Percentiles rank a stretch among this genome's conserved stretches.
Conservation (phyloP, 2,797 vertebrate genomes). For the Cercopithecus neglectus region DNA sequence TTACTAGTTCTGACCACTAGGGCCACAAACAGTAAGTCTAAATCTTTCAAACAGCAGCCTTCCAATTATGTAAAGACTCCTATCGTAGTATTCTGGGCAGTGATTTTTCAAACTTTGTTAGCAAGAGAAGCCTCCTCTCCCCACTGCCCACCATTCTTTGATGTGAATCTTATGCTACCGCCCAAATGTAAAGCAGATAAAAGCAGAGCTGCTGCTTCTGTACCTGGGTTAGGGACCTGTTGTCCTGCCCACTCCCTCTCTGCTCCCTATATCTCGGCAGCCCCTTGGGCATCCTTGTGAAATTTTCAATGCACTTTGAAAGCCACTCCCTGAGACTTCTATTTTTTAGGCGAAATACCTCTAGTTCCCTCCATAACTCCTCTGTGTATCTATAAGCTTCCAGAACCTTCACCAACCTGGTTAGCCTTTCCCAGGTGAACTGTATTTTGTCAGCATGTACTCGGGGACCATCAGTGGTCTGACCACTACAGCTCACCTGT, state of each 20-base stretch:
- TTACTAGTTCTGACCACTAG: not conserved
- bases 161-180: not conserved
- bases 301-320: not conserved
- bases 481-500: not conserved
- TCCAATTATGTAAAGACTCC: not conserved
- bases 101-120: not conserved
- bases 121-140: not conserved
- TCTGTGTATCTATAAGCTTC: not conserved
- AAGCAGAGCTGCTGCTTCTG: not conserved
- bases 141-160: not conserved
- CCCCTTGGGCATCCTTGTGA: not conserved
- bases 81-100: not conserved
- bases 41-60: not conserved
- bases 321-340: not conserved
- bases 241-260: not conserved
- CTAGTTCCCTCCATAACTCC: not conserved
- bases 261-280: not conserved
- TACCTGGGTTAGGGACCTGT: not conserved
- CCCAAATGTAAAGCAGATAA: not conserved
- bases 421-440: not conserved
- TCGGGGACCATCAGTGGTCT: not conserved
- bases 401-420: not conserved
- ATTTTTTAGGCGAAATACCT: not conserved
- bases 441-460: not conserved
- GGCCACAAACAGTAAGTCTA: not conserved